Conservation (phyloP, 2,797 vertebrate genomes). For the Cyclopterus lumpus region DNA sequence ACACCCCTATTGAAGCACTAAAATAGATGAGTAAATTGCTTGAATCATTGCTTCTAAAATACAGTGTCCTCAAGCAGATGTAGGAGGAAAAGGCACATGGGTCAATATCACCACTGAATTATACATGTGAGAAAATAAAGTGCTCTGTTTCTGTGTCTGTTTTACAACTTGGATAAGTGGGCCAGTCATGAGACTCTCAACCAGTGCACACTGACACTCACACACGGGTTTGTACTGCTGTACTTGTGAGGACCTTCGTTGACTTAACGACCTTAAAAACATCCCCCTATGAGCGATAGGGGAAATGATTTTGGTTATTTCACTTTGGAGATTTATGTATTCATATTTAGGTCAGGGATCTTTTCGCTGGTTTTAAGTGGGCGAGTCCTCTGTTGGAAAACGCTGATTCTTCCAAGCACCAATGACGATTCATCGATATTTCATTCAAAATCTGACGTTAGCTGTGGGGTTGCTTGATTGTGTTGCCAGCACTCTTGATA, state of each 20-base stretch:
- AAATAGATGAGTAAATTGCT: conserved; percentile 23
- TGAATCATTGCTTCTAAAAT: conserved; percentile 35
- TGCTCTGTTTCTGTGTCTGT: conserved; percentile 25
- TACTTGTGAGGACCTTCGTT: not conserved
- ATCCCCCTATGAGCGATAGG: not conserved
- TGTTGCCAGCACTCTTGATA: not conserved
- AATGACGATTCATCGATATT: too few species aligned
- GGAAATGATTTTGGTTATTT: not conserved
- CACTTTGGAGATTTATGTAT: not conserved
- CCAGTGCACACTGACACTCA: not conserved
- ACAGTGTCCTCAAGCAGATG: conserved; percentile 45
- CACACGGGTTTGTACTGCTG: conserved; percentile 5
- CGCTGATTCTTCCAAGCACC: not conserved
- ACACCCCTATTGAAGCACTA: conserved; percentile 26
- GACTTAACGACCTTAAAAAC: not conserved
- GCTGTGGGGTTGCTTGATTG: not conserved
- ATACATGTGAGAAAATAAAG: conserved; percentile 24
- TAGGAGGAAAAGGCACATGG: conserved; percentile 6
- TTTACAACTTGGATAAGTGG: conserved; percentile 32
- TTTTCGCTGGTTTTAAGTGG: not conserved
- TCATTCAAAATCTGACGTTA: not conserved
- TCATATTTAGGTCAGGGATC: not conserved
- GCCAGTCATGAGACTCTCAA: conserved; percentile 6
- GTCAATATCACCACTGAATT: conserved; percentile 49
- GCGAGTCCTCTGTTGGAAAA: not conserved